Evolutionary conservation across 2,797 vertebrate species (phyloP).

Genomic region (Xiphophorus birchmanni): DNA sequence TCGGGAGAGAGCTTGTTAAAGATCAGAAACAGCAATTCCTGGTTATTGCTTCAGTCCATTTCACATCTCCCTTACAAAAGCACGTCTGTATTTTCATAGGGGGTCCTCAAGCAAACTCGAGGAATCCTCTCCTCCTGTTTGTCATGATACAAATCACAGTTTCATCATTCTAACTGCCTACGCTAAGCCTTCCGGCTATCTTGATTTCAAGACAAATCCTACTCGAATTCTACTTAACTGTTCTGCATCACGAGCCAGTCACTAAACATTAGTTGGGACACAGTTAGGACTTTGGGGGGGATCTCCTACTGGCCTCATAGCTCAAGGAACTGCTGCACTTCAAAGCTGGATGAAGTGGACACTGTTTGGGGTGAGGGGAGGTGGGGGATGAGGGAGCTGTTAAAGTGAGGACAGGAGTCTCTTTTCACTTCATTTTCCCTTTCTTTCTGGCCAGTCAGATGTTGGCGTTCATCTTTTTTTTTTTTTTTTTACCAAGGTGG

Average conservation of each 20-base stretch:
- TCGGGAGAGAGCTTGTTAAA: conserved; percentile 71
- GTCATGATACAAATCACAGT: conserved; percentile 71
- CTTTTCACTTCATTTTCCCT: conserved; percentile 68
- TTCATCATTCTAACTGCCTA: conserved; percentile 72
- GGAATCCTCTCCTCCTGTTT: conserved; percentile 50
- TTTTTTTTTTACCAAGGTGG: conserved; percentile 87
- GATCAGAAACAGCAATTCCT: conserved; percentile 68
- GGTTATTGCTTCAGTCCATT: conserved; percentile 81
- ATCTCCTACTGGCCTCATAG: conserved; percentile 44
- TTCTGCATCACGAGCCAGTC: conserved; percentile 57
- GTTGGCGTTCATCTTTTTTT: background rate
- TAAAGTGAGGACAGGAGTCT: conserved; percentile 55
- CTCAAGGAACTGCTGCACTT: conserved; percentile 63
- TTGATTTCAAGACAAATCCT: conserved; percentile 68
- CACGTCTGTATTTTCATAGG: conserved; percentile 59
- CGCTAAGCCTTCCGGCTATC: conserved; percentile 72
- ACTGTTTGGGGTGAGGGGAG: conserved; percentile 10
- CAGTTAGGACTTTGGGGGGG: conserved; percentile 35
- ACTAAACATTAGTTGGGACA: conserved; percentile 50
- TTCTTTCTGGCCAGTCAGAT: conserved; percentile 53
- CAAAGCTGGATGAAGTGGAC: conserved; percentile 50
- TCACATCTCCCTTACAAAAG: conserved; percentile 64
- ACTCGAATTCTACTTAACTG: conserved; percentile 67
- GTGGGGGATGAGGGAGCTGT: conserved; percentile 22
- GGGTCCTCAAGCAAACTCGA: conserved; percentile 50